Percentiles rank a stretch among this genome's conserved stretches.
Evolutionary conservation across 2,888 invertebrate species (phyloP).

Genomic region (Chrysodeixis includens): DNA sequence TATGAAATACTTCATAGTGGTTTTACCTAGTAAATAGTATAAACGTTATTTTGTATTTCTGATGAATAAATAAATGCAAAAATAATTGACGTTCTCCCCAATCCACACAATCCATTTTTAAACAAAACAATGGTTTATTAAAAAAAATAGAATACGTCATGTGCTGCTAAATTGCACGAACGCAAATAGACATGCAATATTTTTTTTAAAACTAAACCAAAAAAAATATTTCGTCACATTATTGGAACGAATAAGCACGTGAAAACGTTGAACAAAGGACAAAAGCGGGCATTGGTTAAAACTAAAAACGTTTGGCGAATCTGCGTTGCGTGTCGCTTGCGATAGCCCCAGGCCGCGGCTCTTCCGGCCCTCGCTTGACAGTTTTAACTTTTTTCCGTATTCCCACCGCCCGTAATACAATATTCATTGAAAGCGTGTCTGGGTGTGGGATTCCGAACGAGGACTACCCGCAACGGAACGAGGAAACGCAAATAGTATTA

Average conservation of each 20-base stretch:
- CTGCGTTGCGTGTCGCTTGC: constrained; percentile 60
- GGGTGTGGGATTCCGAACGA: constrained; percentile 64
- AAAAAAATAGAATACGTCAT: constrained; percentile 19
- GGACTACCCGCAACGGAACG: constrained; percentile 56
- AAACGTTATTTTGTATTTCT: background rate
- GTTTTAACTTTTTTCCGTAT: constrained; percentile 69
- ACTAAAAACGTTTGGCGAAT: constrained; percentile 66
- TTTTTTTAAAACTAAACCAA: constrained; percentile 56
- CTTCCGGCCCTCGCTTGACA: constrained; percentile 61
- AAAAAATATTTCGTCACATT: constrained; percentile 70
- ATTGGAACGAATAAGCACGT: constrained; percentile 68
- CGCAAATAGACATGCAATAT: constrained; percentile 50
- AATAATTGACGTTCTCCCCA: background rate
- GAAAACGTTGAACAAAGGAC: constrained; percentile 69
- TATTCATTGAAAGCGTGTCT: constrained; percentile 75
- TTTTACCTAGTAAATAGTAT: too few relatives aligned
- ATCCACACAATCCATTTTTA: background rate
- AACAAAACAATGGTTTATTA: constrained; percentile 10
- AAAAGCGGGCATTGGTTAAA: constrained; percentile 63
- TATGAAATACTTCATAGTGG: too few relatives aligned
- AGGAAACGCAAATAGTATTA: constrained; percentile 71
- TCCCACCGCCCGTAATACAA: constrained; percentile 70
- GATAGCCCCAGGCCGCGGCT: constrained; percentile 60
- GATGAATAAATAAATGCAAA: background rate
- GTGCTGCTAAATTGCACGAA: constrained; percentile 39